Base-by-base conservation (phyloP, 2,888 invertebrate species). In the Drosophila vallismaia region DNA sequence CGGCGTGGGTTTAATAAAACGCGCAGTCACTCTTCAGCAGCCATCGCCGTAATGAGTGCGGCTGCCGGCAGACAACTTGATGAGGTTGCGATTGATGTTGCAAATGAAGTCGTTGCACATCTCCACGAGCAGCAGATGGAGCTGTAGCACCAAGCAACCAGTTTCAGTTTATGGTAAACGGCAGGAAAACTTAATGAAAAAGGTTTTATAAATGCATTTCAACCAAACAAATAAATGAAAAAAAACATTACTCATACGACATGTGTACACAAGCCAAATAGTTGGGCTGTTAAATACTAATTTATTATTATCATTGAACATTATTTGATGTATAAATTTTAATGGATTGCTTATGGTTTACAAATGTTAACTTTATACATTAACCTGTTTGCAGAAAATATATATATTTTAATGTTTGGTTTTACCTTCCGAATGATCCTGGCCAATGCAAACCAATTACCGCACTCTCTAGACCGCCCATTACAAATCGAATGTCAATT, bases 81-180 rank as follows among this genome's bases (percentile, higher is more conserved):
- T 60, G 86, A 66, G 78, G 74, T 51, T 69, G 68, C 77, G 74
- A 80, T 86, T 80, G 84, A 86, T 86, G 86, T 60, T 71, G 71
- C 74, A 71, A 86, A 84, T 84, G 75, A 72, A 84, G 82, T 68
- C 52, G 70, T 64, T 66, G 42, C 36, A 52, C 58, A 29, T 33
- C 8, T 12, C 36, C 45, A 50, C n/a, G 36, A 42, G 55, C 44
- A 24, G 28, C 10, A 10, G 10, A 9, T 49, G 19, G 19, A 19
- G 40, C 24, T 5, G 36, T 6, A 29, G 48, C 24, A 40, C 45
- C 5, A 24, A 31, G 29, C 40, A 14, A 42, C 12, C 19, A 19
- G 6, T 42, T 42, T 4, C 19, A 19, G 14, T 42, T 42, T 42
- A 36, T 36, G n/a, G n/a, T 36, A 12, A n/a, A 36, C 6, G n/a